Evolutionary conservation across 1,140 invertebrate species (phyloP).

Genomic region (Grapholita molesta): DNA sequence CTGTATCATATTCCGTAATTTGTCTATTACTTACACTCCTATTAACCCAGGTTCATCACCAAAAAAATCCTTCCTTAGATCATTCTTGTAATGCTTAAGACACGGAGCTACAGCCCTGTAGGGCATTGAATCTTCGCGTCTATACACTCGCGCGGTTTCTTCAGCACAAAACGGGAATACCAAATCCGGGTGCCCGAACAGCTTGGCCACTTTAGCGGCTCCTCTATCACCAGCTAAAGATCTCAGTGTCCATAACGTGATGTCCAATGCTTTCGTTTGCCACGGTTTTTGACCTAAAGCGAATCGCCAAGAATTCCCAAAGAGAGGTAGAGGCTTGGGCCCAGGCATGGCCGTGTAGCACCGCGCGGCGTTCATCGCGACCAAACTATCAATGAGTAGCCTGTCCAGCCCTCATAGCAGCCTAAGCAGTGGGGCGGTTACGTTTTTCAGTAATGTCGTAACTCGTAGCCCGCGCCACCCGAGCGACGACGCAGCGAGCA

Average conservation of each 20-base stretch:
- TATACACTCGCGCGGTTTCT: conserved; percentile 86
- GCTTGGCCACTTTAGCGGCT: conserved; percentile 85
- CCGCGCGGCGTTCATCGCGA: conserved; percentile 70
- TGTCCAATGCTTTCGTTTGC: conserved; percentile 57
- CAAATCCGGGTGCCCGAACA: conserved; percentile 88
- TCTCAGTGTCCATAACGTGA: conserved; percentile 59
- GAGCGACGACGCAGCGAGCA: conserved; percentile 33
- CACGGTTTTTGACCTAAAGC: conserved; percentile 74
- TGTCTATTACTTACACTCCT: conserved; percentile 86
- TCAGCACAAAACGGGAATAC: conserved; percentile 88
- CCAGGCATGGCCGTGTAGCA: conserved; percentile 87
- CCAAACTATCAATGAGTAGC: conserved; percentile 43
- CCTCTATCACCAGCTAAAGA: conserved; percentile 78
- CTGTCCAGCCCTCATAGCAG: conserved; percentile 43
- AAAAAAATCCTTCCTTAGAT: conserved; percentile 86
- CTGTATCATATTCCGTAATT: too few species aligned
- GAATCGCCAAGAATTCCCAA: conserved; percentile 91
- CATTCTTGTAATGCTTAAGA: conserved; percentile 87
- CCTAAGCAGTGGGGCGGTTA: conserved; percentile 57
- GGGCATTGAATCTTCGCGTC: conserved; percentile 86
- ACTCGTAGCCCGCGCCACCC: conserved; percentile 50
- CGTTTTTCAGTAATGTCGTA: conserved; percentile 65
- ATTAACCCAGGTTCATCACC: conserved; percentile 86
- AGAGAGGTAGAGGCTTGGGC: conserved; percentile 84
- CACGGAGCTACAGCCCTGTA: conserved; percentile 89